phyloP scores from a whole-genome alignment of 2,797 vertebrate genomes.

The Pseudochirops corinnae region DNA sequence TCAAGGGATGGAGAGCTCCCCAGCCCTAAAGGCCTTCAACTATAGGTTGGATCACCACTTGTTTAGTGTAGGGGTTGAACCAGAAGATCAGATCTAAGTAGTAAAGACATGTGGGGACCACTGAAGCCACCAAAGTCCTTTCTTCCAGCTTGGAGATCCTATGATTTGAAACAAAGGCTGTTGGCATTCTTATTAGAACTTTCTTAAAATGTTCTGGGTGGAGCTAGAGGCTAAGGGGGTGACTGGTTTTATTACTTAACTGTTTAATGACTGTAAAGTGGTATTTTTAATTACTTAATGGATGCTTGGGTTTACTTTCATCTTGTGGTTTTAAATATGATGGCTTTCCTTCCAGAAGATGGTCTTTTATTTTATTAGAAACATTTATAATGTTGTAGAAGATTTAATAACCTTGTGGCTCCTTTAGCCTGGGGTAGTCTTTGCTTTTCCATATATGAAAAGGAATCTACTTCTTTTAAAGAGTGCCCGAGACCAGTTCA shows the following conservation, averaged over 20 bases:
- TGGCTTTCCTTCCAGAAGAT: conserved; percentile 27
- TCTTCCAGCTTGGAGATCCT: not conserved
- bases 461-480: conserved; percentile 34
- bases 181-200: not conserved
- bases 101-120: not conserved
- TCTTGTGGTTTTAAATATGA: conserved; percentile 31
- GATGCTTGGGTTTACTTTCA: conserved; percentile 45
- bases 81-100: not conserved
- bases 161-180: not conserved
- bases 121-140: not conserved
- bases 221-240: not conserved
- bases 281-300: conserved; percentile 50
- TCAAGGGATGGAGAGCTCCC: not conserved
- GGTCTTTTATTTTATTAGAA: conserved; percentile 44
- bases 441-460: not conserved
- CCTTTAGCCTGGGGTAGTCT: not conserved
- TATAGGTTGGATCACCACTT: not conserved
- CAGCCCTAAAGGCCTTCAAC: not conserved
- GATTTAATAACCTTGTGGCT: not conserved
- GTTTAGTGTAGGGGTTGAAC: not conserved
- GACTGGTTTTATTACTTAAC: conserved; percentile 22
- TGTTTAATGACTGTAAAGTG: not conserved
- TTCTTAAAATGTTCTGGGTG: not conserved
- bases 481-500: not conserved
- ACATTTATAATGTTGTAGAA: conserved; percentile 37